Base-by-base conservation (phyloP, 2,113 vertebrate species). In the Catharus fuscescens region DNA sequence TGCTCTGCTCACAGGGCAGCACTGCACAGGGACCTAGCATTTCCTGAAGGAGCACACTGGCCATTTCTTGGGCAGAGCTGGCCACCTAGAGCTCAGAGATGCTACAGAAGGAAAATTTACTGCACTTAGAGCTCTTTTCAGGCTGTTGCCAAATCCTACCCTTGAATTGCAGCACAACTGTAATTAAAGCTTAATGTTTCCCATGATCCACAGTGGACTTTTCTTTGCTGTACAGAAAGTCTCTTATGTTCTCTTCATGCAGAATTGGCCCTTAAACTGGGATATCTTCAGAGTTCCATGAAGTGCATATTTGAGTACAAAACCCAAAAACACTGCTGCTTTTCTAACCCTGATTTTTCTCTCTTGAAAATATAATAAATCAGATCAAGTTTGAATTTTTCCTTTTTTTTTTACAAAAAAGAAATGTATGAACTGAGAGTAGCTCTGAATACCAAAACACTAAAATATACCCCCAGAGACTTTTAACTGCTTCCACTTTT, bases 121-220 rank as follows among this genome's bases (percentile, higher is more conserved):
- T 80, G 32, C 2, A 0, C 54, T 54, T 56, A 18, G 54, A 92
- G 71, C 71, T 70, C 14, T 50, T 73, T 53, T 70, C 90, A 77
- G 61, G 52, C 76, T 40, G 12, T 47, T 90, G 90, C 93, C 88
- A 94, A 90, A 74, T 53, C 19, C 31, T 83, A 6, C 44, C 31
- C 54, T 80, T 48, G 50, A 93, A 80, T 34, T 91, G 80, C 80
- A 84, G 92, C 76, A 86, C 66, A 94, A 83, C 82, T 90, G 76
- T 80, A 93, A 82, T 93, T 95, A 94, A 91, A 93, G 88, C 90
- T 82, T 80, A 73, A 86, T 83, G 60, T 66, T 94, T 62, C 87
- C 56, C 47, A 5, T 86, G 92, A 90, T 92, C 64, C 90, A 96
- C 94, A 95, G 91, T 93, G 93, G 85, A 80, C 93, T 93, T 96